Evolutionary conservation across 2,888 invertebrate species (phyloP), one percentile per base, ranked within the genome.

Genomic region (Meliscaeva auricollis): DNA sequence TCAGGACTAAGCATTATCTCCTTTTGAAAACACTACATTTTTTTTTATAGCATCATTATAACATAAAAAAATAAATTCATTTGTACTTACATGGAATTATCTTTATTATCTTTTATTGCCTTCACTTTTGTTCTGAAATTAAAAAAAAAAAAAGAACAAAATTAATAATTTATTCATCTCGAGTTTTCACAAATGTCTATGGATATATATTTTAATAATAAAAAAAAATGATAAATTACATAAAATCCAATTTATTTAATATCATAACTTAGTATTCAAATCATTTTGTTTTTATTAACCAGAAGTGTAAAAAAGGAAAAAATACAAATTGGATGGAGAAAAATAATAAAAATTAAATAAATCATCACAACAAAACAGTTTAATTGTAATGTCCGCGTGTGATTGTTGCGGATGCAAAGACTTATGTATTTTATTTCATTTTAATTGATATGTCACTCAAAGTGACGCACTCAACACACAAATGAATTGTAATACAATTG

Each of bases 361-460:
- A 66, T 35, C 35, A 66, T 66, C 50, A 22, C 35, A 44, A 66
- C 60, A 38, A 60, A 22, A 22, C 22, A 26, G 26, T 50, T 66
- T 66, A 50, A 50, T 50, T 38, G 38, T 60, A 54, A 70, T 66
- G 60, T 50, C 13, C 32, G 44, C 50, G 72, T 48, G 6, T 66
- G 35, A 35, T 20, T 38, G 70, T 69, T 76, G 75, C 69, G 62
- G 64, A 64, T 70, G 30, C 17, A 50, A 46, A 38, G 74, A 13
- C 60, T 50, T 2, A n/a, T n/a, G n/a, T 22, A 69, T 46, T 68
- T 78, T 46, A 80, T 75, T 70, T 70, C 38, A 70, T 84, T 75
- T 84, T 84, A 84, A 84, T 84, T 79, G 70, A 79, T 84, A 72
- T 84, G 84, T 80, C 80, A 80, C 66, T 84, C 80, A 75, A 35